phyloP scores from a whole-genome alignment of 2,888 invertebrate species.

The Drosophila subquinaria region DNA sequence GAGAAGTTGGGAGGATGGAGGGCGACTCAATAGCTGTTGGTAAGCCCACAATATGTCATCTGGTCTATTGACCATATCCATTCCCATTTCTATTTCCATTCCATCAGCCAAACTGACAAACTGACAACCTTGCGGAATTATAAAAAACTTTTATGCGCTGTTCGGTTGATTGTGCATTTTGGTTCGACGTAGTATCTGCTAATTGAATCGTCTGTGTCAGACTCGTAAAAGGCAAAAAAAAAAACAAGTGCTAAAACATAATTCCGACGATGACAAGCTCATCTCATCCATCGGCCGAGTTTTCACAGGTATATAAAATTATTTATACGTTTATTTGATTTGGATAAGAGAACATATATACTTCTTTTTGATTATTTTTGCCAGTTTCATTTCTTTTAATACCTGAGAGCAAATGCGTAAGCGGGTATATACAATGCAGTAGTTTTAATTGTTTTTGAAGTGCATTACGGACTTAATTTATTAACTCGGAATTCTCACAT shows the following conservation, averaged over 20 bases:
- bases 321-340: conserved; percentile 8
- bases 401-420: not conserved
- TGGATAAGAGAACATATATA: conserved; percentile 1
- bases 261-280: conserved; percentile 21
- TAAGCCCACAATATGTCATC: conserved; percentile 53
- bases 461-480: not conserved
- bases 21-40: conserved; percentile 21
- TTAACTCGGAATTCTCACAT: not conserved
- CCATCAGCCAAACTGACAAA: conserved; percentile 21
- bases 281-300: conserved; percentile 18
- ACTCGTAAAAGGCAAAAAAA: conserved; percentile 3
- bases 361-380: conserved; percentile 7
- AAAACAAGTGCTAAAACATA: conserved; percentile 27
- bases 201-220: conserved; percentile 57
- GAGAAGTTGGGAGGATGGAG: not conserved
- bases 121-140: conserved; percentile 43
- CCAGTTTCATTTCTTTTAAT: conserved; percentile 17
- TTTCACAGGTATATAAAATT: conserved; percentile 4
- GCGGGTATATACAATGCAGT: conserved; percentile 10
- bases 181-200: conserved; percentile 55
- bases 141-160: conserved; percentile 56
- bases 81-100: conserved; percentile 50
- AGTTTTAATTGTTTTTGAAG: not conserved
- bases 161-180: conserved; percentile 34
- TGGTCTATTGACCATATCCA: conserved; percentile 49